Evolutionary conservation across 1,140 invertebrate species (phyloP).

Genomic region (Lepidotrigona ventralis): DNA sequence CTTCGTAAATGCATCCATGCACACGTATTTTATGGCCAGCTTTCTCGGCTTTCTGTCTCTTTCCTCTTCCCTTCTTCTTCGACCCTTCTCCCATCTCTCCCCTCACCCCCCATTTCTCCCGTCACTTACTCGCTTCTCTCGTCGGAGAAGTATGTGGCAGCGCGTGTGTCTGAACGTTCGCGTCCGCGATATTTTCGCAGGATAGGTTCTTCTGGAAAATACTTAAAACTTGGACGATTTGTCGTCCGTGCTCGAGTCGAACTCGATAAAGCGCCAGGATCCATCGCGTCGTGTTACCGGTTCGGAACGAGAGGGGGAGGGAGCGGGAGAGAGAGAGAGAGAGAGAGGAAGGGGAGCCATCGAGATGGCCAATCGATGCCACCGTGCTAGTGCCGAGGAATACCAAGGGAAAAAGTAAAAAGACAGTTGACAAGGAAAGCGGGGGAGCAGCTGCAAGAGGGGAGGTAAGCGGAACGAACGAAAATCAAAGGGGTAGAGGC

Average conservation of each 20-base stretch:
- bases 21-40: constrained; percentile 71
- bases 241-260: constrained; percentile 63
- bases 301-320: constrained; percentile 7
- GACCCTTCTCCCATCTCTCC: too few species aligned
- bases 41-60: constrained; percentile 51
- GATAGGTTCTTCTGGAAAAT: constrained; percentile 70
- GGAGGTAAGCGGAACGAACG: constrained; percentile 3
- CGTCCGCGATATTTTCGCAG: constrained; percentile 62
- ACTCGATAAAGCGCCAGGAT: constrained; percentile 64
- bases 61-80: neutral
- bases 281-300: constrained; percentile 45
- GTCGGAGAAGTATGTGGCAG: neutral
- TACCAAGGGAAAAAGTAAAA: constrained; percentile 34
- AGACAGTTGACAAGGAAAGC: neutral
- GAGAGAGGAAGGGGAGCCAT: neutral
- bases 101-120: neutral
- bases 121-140: neutral
- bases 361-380: constrained; percentile 46
- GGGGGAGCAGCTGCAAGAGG: neutral
- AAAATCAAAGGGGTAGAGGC: neutral
- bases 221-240: constrained; percentile 74
- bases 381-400: neutral
- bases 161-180: neutral
- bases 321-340: neutral
- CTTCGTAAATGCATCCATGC: constrained; percentile 71